Evolutionary conservation across 2,888 invertebrate species (phyloP).

Genomic region (Pimpla rufipes): DNA sequence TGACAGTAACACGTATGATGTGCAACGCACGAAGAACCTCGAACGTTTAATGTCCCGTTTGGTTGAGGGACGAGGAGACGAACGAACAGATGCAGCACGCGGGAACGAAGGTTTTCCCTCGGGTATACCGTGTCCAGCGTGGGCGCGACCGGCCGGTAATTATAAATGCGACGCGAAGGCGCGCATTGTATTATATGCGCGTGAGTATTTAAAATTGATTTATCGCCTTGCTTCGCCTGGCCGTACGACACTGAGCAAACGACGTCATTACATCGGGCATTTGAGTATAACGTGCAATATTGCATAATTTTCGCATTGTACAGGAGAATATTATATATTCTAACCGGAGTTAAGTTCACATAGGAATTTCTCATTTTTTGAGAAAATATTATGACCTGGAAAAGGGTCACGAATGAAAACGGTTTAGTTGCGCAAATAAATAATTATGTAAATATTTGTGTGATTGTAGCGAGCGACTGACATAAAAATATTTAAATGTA

Average conservation of each 20-base stretch:
- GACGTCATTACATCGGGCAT: conserved; percentile 60
- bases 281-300: conserved; percentile 38
- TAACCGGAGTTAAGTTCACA: neutral
- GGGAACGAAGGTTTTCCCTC: conserved; percentile 54
- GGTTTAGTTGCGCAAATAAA: no score
- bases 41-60: conserved; percentile 57
- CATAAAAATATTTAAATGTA: no score
- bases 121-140: conserved; percentile 61
- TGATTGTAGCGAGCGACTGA: no score
- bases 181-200: conserved; percentile 59
- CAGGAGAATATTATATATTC: conserved; percentile 8
- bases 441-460: no score
- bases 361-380: neutral
- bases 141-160: conserved; percentile 65
- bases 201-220: conserved; percentile 60
- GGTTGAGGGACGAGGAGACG: conserved; percentile 25
- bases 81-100: conserved; percentile 26
- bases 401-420: neutral
- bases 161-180: conserved; percentile 58
- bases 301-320: conserved; percentile 39
- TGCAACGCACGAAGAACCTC: conserved; percentile 4
- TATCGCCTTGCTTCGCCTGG: conserved; percentile 49
- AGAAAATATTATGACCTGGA: neutral
- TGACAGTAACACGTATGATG: conserved; percentile 23
- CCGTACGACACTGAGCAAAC: conserved; percentile 32